Percentiles rank a stretch among this genome's conserved stretches.
phyloP scores from a whole-genome alignment of 2,113 vertebrate species.

The Zeus faber region DNA sequence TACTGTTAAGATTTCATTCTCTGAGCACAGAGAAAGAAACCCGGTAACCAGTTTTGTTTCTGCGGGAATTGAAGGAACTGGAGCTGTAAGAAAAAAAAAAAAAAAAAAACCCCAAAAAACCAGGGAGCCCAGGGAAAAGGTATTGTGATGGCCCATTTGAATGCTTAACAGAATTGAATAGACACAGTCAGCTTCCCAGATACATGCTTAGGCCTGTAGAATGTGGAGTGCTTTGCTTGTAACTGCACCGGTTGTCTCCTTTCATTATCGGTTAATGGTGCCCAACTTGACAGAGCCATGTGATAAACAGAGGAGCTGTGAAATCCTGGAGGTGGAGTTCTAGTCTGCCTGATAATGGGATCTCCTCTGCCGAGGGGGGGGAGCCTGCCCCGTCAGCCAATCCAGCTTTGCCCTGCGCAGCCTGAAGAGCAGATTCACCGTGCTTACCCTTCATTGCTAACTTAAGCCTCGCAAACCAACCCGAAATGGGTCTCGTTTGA shows the following conservation, averaged over 20 bases:
- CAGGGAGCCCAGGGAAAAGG: slow-evolving; percentile 43
- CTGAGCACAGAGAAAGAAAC: not conserved
- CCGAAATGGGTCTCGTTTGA: slow-evolving; percentile 13
- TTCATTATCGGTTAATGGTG: slow-evolving; percentile 97
- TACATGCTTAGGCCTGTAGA: slow-evolving; percentile 87
- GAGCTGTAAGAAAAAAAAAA: not conserved
- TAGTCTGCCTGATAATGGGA: slow-evolving; percentile 75
- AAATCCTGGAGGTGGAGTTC: slow-evolving; percentile 89
- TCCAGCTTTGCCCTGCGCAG: slow-evolving; percentile 51
- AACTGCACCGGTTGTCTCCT: slow-evolving; percentile 91
- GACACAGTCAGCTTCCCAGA: slow-evolving; percentile 83
- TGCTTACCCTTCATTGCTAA: slow-evolving; percentile 46
- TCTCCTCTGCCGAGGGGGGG: slow-evolving; percentile 67
- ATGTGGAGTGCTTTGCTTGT: slow-evolving; percentile 84
- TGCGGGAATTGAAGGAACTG: not conserved
- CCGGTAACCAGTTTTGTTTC: not conserved
- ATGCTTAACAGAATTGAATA: slow-evolving; percentile 77
- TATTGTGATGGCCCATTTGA: slow-evolving; percentile 71
- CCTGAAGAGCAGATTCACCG: slow-evolving; percentile 52
- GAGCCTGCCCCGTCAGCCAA: slow-evolving; percentile 51
- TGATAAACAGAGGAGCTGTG: slow-evolving; percentile 88
- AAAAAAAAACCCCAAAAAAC: slow-evolving; percentile 21
- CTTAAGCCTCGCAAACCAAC: slow-evolving; percentile 19
- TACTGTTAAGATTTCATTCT: not conserved
- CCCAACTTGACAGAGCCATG: slow-evolving; percentile 91